Percentiles rank a stretch among this genome's conserved stretches.
These are phyloP conservation scores for Agriopis marginaria DNA, from an alignment of 2,888 invertebrate genomes.

Conservation along the genomic window DNA sequence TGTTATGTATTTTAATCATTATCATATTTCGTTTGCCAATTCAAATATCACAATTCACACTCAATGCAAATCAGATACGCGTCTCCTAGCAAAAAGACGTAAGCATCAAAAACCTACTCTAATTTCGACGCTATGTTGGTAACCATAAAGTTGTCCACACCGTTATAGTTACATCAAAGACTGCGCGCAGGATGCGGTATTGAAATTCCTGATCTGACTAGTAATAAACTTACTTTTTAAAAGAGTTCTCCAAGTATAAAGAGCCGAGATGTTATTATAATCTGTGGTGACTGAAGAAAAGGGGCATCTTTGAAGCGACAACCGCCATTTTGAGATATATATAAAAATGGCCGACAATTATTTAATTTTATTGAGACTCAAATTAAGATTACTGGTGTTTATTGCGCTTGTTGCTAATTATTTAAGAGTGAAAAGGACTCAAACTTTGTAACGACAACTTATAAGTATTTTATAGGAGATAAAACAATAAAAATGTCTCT, in stretches of 20 bases:
- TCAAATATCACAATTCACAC: constrained; percentile 31
- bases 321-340: constrained; percentile 44
- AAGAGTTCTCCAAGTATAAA: constrained; percentile 47
- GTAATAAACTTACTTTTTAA: constrained; percentile 74
- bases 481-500: background rate
- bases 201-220: constrained; percentile 85
- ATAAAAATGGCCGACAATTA: constrained; percentile 41
- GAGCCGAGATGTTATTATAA: constrained; percentile 43
- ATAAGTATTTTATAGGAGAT: constrained; percentile 2
- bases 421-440: constrained; percentile 1
- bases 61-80: constrained; percentile 34
- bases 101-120: constrained; percentile 5
- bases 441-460: constrained; percentile 3
- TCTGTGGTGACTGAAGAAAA: constrained; percentile 44
- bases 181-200: constrained; percentile 81
- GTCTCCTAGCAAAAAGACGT: constrained; percentile 5
- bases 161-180: constrained; percentile 76
- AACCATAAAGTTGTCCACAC: constrained; percentile 36
- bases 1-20: constrained; percentile 14
- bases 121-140: constrained; percentile 24
- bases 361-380: constrained; percentile 36
- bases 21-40: constrained; percentile 26
- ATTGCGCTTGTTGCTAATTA: constrained; percentile 22
- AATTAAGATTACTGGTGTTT: constrained; percentile 36
- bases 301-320: constrained; percentile 35